Evolutionary conservation across 64 coral and sea anemone species (phyloP).

Genomic region (Stichodactyla helianthus): DNA sequence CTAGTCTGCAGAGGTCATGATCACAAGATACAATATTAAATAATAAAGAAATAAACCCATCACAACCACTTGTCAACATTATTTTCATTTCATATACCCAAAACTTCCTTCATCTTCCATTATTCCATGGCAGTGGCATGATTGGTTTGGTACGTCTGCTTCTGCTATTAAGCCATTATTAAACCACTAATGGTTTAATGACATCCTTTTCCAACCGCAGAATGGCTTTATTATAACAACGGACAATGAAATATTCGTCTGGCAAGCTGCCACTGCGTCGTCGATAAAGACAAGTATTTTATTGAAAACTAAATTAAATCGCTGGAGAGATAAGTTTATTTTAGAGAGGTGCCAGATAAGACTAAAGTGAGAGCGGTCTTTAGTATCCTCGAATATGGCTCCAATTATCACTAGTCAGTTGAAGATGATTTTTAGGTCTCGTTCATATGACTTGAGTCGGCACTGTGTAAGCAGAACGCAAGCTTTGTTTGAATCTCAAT

Average conservation of each 20-base stretch:
- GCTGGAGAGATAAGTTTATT: neutral
- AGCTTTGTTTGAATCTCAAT: neutral
- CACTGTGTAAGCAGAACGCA: neutral
- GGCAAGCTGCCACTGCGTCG: neutral
- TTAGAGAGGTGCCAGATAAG: neutral
- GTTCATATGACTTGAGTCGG: neutral
- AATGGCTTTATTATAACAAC: neutral
- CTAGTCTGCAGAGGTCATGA: too few relatives aligned
- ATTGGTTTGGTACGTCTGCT: neutral
- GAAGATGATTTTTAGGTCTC: neutral
- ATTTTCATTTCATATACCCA: too few relatives aligned
- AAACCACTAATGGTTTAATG: neutral
- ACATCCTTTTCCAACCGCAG: neutral
- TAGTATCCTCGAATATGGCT: neutral
- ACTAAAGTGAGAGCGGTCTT: neutral
- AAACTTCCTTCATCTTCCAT: too few relatives aligned
- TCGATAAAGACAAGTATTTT: neutral
- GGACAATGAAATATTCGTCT: neutral
- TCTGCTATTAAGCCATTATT: neutral
- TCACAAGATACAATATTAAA: too few relatives aligned
- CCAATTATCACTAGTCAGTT: neutral
- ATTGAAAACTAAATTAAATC: neutral
- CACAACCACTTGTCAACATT: too few relatives aligned
- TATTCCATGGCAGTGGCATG: too few relatives aligned
- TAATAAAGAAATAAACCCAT: too few relatives aligned